Percentiles rank a stretch among this genome's conserved stretches.
These are phyloP conservation scores for Hapalemur alaotrensis DNA, from an alignment of 2,797 vertebrate genomes.

Conservation along the genomic window DNA sequence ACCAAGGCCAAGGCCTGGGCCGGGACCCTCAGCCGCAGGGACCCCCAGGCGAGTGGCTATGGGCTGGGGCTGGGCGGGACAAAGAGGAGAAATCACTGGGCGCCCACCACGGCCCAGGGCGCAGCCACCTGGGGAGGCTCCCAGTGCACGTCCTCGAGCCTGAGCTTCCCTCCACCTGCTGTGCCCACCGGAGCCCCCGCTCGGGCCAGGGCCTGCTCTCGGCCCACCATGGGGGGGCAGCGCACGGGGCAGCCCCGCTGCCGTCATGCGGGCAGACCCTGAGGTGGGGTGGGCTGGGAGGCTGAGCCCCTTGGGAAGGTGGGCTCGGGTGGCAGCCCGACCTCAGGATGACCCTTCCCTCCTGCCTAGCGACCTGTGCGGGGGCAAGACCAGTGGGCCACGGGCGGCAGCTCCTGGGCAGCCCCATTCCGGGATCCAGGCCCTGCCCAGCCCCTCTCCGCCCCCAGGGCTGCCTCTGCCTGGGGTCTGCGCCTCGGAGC, in stretches of 20 bases:
- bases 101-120: too few species aligned
- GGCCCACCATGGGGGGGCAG: fast-evolving
- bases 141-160: too few species aligned
- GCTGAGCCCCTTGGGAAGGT: neutral
- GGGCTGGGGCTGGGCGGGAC: neutral
- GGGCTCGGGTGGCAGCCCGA: conserved; percentile 87
- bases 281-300: too few species aligned
- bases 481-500: neutral
- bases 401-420: neutral
- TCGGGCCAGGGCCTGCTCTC: fast-evolving
- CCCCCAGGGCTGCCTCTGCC: neutral
- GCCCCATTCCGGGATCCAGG: neutral
- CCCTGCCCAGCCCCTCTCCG: fast-evolving
- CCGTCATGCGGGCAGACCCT: neutral
- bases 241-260: fast-evolving
- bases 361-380: conserved; percentile 88
- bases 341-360: conserved; percentile 91
- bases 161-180: too few species aligned
- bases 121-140: too few species aligned
- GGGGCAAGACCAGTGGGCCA: neutral
- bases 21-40: neutral
- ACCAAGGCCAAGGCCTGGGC: neutral
- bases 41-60: neutral
- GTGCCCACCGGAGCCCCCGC: too few species aligned
- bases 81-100: too few species aligned